Base-by-base conservation (phyloP, 2,888 invertebrate species). In the Dasysyrphus albostriatus region DNA sequence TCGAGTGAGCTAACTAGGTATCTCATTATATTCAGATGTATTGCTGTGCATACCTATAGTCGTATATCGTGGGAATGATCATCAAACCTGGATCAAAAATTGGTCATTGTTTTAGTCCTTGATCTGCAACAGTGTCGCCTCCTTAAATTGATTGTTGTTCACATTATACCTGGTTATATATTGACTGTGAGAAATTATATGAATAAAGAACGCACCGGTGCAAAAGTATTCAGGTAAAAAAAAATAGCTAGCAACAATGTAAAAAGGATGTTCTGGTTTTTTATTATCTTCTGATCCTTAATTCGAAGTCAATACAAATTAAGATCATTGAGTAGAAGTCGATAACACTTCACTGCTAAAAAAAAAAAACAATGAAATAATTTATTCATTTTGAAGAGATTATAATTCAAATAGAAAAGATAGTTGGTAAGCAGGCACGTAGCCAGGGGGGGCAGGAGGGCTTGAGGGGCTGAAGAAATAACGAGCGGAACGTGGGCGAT, bases 1-100 rank as follows among this genome's bases (percentile, higher is more conserved):
- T 39, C 10, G 49, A 51, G 34, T 54, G 39, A 69, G 51, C 16
- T 69, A 69, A 69, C 69, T 14, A 63, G 19, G 24, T 51, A 67
- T 65, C 51, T 42, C 39, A 34, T 56, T 32, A 51, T 49, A 5
- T 34, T 59, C 29, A 24, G 49, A 29, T 49, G 24, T 24, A 24
- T 24, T 24, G 24, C 24, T 24, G 3, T 24, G 24, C 24, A 24
- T 24, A 24, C 24, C 24, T 1, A 24, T 24, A 2, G 24, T 24
- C 24, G 24, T 12, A 32, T 51, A 59, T 67, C 74, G 83, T 83
- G 83, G 78, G 83, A 83, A 83, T 39, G 44, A 67, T 67, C 59
- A 67, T 67, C 59, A 14, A 51, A 37, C 12, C 4, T 49, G 34
- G 34, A 67, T 67, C 16, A 34, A 49, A 16, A 67, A 29, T 32